Percentiles rank a stretch among this genome's conserved stretches.
These are phyloP conservation scores for Sceliomorpha sp. DNA, from an alignment of 2,888 invertebrate genomes.

Conservation along the genomic window DNA sequence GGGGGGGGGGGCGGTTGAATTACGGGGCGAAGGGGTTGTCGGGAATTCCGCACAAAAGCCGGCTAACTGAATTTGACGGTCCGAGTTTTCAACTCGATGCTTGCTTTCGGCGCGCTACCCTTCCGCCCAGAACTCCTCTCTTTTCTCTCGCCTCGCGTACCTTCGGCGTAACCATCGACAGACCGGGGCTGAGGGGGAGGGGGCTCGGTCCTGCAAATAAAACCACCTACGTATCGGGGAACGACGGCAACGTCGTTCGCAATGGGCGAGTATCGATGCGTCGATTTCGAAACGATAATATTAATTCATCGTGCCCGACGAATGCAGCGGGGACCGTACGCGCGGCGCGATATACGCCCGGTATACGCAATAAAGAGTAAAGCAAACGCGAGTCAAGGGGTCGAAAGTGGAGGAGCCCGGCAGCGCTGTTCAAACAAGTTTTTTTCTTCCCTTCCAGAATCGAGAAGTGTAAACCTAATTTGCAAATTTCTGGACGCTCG, in stretches of 20 bases:
- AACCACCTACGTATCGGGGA: too few species aligned
- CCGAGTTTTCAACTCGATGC: constrained; percentile 56
- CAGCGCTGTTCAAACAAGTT: constrained; percentile 50
- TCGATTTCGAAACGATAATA: too few species aligned
- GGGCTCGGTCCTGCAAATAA: too few species aligned
- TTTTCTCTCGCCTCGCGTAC: constrained; percentile 20
- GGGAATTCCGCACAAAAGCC: constrained; percentile 56
- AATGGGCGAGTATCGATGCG: too few species aligned
- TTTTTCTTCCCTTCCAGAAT: constrained; percentile 32
- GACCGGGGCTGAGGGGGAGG: too few species aligned
- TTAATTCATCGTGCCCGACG: too few species aligned
- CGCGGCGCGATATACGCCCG: neutral
- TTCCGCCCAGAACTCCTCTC: constrained; percentile 15
- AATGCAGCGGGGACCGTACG: constrained; percentile 6
- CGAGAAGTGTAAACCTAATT: constrained; percentile 62
- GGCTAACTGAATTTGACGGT: constrained; percentile 64
- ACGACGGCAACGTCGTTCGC: too few species aligned
- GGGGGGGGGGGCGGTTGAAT: constrained; percentile 2
- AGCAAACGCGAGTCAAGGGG: constrained; percentile 22
- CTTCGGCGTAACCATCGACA: too few species aligned
- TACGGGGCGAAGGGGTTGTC: constrained; percentile 29
- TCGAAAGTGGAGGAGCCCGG: constrained; percentile 9
- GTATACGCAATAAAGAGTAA: constrained; percentile 11
- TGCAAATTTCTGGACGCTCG: constrained; percentile 55
- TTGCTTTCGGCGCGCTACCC: constrained; percentile 42